These are phyloP conservation scores for Melanaphis sacchari DNA, from an alignment of 1,140 invertebrate species.

Conservation along the genomic window DNA sequence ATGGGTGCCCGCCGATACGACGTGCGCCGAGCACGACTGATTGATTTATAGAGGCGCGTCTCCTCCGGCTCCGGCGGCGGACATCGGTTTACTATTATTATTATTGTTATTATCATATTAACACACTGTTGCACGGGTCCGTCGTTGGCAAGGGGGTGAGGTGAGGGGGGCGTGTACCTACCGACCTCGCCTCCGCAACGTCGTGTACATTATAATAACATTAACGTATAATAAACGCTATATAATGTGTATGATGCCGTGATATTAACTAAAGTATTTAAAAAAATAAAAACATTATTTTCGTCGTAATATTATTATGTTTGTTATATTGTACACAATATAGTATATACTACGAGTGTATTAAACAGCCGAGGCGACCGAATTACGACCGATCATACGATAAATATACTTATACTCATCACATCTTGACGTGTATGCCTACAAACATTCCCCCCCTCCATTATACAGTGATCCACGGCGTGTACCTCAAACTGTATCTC, in stretches of 20 bases:
- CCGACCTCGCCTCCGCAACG: neutral
- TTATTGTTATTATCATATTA: constrained; percentile 49
- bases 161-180: neutral
- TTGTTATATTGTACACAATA: too few species aligned
- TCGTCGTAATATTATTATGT: neutral
- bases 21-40: constrained; percentile 49
- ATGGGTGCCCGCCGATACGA: constrained; percentile 44
- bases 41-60: constrained; percentile 55
- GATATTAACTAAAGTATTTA: neutral
- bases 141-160: neutral
- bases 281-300: neutral
- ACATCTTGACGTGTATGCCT: neutral
- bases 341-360: neutral
- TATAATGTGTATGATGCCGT: neutral
- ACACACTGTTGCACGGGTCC: constrained; percentile 16
- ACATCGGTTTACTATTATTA: constrained; percentile 38
- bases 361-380: neutral
- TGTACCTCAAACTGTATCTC: neutral
- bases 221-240: neutral
- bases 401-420: neutral
- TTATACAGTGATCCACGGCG: too few species aligned
- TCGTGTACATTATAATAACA: neutral
- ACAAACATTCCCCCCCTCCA: neutral
- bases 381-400: neutral
- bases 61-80: constrained; percentile 16